These are phyloP conservation scores for Brachionus plicatilis DNA, from an alignment of 1,140 invertebrate species.

Conservation along the genomic window DNA sequence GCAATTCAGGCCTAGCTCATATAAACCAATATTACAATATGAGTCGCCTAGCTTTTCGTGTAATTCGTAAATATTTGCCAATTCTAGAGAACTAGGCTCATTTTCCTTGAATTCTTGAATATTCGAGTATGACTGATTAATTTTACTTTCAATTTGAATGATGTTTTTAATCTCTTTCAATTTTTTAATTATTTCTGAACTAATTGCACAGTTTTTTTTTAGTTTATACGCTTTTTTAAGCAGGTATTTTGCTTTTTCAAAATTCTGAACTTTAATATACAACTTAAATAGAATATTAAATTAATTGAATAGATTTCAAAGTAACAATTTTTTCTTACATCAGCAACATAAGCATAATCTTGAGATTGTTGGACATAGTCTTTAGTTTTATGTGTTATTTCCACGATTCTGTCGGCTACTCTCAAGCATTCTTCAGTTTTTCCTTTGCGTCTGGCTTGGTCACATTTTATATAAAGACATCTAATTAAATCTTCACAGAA, in stretches of 20 bases:
- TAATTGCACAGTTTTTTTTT: neutral
- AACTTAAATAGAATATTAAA: neutral
- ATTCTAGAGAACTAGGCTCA: neutral
- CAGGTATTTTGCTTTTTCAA: constrained; percentile 35
- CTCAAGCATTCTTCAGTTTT: neutral
- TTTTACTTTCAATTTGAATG: neutral
- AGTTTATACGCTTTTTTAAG: constrained; percentile 37
- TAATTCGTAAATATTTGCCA: neutral
- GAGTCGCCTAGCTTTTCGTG: constrained; percentile 28
- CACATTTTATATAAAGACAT: constrained; percentile 39
- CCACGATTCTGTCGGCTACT: constrained; percentile 30
- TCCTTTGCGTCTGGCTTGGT: constrained; percentile 27
- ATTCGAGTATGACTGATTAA: neutral
- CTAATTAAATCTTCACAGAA: constrained; percentile 32
- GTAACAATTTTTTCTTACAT: neutral
- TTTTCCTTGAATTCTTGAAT: neutral
- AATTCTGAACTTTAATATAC: constrained; percentile 36
- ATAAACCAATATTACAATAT: constrained; percentile 20
- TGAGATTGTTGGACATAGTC: constrained; percentile 35
- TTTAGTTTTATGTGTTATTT: constrained; percentile 29
- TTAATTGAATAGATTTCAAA: neutral
- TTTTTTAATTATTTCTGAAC: constrained; percentile 3
- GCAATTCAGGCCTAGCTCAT: neutral
- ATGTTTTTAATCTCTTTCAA: constrained; percentile 21
- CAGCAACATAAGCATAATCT: constrained; percentile 26